These are phyloP conservation scores for Anticlea derivata DNA, from an alignment of 2,888 invertebrate genomes.

Conservation along the genomic window DNA sequence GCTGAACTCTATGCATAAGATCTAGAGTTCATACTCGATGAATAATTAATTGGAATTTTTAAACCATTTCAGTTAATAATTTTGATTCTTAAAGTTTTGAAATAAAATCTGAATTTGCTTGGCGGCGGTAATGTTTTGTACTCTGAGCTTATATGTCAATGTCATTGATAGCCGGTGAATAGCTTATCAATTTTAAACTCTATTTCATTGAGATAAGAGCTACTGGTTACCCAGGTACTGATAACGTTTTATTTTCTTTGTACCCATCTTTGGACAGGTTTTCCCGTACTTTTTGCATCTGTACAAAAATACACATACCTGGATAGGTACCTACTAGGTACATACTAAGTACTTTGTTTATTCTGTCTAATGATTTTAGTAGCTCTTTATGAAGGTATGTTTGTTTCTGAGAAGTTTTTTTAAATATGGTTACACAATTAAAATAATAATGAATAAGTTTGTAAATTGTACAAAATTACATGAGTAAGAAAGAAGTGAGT, in stretches of 20 bases:
- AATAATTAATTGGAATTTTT: conserved; percentile 1
- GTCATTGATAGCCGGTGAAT: conserved; percentile 37
- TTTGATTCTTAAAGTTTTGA: neutral
- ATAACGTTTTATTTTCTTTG: neutral
- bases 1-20: neutral
- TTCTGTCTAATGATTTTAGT: too few relatives aligned
- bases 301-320: neutral
- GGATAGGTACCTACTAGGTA: too few relatives aligned
- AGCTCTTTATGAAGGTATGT: too few relatives aligned
- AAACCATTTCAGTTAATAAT: neutral
- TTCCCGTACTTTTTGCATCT: conserved; percentile 3
- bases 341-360: too few relatives aligned
- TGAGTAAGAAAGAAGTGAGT: too few relatives aligned
- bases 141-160: conserved; percentile 53
- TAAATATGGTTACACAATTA: too few relatives aligned
- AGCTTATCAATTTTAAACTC: conserved; percentile 18
- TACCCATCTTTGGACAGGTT: neutral
- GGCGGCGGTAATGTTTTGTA: conserved; percentile 16
- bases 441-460: too few relatives aligned
- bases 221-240: neutral
- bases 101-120: conserved; percentile 21
- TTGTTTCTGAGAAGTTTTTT: too few relatives aligned
- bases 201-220: conserved; percentile 7
- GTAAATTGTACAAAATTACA: too few relatives aligned
- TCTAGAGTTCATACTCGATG: conserved; percentile 9